phyloP scores from a whole-genome alignment of 2,113 vertebrate genomes.

The Ciconia boyciana region DNA sequence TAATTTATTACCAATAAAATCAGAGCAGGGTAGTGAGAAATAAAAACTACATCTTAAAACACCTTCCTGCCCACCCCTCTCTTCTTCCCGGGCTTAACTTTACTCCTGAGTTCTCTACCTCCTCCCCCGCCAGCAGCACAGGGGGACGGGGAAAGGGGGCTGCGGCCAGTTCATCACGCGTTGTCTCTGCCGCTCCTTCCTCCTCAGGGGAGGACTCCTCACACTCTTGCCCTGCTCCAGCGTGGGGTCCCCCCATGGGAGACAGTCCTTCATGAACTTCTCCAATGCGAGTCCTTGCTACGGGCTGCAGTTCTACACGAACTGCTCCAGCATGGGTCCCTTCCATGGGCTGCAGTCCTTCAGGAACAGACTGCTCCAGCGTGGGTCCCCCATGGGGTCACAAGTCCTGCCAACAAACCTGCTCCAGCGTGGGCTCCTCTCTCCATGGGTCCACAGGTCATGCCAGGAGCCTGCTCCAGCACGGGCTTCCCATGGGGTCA shows the following conservation, averaged over 20 bases:
- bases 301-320: no score
- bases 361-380: background rate
- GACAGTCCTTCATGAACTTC: background rate
- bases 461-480: background rate
- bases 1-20: background rate
- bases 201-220: background rate
- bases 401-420: no score
- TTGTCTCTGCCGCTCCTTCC: background rate
- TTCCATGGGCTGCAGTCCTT: background rate
- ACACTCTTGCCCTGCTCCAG: background rate
- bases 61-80: background rate
- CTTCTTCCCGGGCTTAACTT: background rate
- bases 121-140: background rate
- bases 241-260: background rate
- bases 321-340: no score
- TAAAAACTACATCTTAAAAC: background rate
- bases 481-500: no score
- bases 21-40: background rate
- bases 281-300: background rate
- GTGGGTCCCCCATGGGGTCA: background rate
- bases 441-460: no score
- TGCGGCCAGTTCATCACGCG: background rate
- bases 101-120: background rate
- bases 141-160: background rate
- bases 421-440: background rate